Conservation (phyloP, 1,140 invertebrate species). For the Bombus waltoni region DNA sequence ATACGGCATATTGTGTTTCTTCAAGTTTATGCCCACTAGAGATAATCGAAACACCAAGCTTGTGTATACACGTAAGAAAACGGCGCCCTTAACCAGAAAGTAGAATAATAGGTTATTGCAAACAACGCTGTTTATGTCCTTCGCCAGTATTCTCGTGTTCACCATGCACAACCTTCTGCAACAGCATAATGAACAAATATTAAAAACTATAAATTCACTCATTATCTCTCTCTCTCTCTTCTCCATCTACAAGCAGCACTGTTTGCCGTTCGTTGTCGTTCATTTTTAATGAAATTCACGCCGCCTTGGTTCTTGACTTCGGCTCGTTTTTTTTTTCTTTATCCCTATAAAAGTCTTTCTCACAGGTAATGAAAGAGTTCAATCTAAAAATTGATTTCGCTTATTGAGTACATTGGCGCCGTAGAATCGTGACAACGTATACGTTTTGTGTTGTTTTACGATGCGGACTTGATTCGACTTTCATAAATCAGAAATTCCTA, state of each 20-base stretch:
- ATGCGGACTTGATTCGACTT: background rate
- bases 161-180: constrained; percentile 4
- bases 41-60: constrained; percentile 47
- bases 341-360: constrained; percentile 9
- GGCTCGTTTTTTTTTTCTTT: constrained; percentile 14
- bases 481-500: no score
- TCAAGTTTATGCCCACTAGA: constrained; percentile 4
- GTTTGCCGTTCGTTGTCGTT: constrained; percentile 4
- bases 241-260: background rate
- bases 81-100: constrained; percentile 41
- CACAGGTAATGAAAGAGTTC: constrained; percentile 43
- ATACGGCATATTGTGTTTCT: constrained; percentile 16
- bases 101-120: constrained; percentile 47
- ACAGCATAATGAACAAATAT: constrained; percentile 70
- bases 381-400: constrained; percentile 46
- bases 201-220: constrained; percentile 74
- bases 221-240: constrained; percentile 21
- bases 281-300: constrained; percentile 71
- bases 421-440: background rate
- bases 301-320: constrained; percentile 10
- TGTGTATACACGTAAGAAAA: constrained; percentile 24
- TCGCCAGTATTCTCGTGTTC: background rate
- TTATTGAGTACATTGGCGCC: constrained; percentile 23
- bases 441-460: background rate
- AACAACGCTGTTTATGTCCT: constrained; percentile 42